phyloP scores from a whole-genome alignment of 2,797 vertebrate species.

The Sebastes matsubarae region DNA sequence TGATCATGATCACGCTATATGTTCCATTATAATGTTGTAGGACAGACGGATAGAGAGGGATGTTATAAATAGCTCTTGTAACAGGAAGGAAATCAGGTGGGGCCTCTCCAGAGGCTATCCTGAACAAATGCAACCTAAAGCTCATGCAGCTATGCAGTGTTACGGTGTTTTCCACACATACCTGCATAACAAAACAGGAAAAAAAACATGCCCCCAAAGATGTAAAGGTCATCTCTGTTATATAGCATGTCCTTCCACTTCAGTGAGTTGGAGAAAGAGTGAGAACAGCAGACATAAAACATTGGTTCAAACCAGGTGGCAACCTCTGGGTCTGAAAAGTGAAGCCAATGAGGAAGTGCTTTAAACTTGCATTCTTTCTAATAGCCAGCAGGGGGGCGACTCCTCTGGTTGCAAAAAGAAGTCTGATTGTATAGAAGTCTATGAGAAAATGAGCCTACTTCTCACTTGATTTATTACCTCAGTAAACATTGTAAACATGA shows the following conservation, averaged over 20 bases:
- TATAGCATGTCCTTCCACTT: background rate
- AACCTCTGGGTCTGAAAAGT: background rate
- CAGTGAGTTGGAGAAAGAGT: background rate
- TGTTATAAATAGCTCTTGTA: slow-evolving; percentile 48
- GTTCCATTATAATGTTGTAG: background rate
- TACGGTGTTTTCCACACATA: background rate
- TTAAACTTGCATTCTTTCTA: background rate
- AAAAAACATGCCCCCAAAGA: background rate
- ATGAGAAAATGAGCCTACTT: no score
- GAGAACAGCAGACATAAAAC: background rate
- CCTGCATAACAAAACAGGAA: background rate
- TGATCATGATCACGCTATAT: background rate
- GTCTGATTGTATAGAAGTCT: no score
- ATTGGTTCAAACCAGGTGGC: background rate
- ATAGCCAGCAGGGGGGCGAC: background rate
- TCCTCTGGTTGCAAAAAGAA: no score
- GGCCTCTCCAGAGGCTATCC: slow-evolving; percentile 38
- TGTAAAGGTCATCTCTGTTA: background rate
- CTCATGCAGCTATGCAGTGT: background rate
- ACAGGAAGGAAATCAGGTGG: slow-evolving; percentile 71
- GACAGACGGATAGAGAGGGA: background rate
- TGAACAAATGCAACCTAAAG: slow-evolving; percentile 16
- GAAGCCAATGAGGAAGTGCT: background rate
- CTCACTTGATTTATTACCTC: no score
- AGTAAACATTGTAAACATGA: no score